Conservation (phyloP, 2,113 vertebrate species). For the Brienomyrus longianalis region DNA sequence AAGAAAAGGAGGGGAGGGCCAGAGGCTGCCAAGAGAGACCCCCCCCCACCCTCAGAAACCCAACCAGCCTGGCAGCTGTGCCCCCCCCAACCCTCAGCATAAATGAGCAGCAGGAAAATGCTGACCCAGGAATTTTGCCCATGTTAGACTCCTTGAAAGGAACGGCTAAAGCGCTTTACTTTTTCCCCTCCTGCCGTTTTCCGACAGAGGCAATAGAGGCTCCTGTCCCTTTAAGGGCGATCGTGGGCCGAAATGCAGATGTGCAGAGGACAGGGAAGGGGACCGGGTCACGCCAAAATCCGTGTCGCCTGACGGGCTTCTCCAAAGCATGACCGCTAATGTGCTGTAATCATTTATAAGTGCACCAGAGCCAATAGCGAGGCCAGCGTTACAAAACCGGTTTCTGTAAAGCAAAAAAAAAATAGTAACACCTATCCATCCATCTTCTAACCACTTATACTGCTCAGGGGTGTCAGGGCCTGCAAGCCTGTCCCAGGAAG, state of each 20-base stretch:
- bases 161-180: neutral
- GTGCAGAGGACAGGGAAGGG: neutral
- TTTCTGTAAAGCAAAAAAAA: neutral
- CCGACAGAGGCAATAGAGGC: slow-evolving; percentile 18
- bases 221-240: slow-evolving; percentile 23
- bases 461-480: neutral
- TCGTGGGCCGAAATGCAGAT: neutral
- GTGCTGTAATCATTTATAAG: neutral
- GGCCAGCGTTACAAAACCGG: neutral
- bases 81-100: slow-evolving; percentile 51
- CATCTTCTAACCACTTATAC: neutral
- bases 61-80: slow-evolving; percentile 56
- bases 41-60: slow-evolving; percentile 47
- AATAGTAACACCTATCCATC: neutral
- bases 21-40: slow-evolving; percentile 17
- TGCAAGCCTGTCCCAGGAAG: neutral
- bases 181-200: neutral
- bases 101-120: slow-evolving; percentile 64
- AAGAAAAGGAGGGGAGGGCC: neutral
- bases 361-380: neutral
- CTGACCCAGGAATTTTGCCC: slow-evolving; percentile 55
- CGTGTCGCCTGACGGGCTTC: neutral
- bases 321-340: neutral
- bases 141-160: slow-evolving; percentile 36
- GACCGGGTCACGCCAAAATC: neutral